A percentile compares a stretch with the other conserved stretches of the same genome.
Conservation (phyloP, 1,140 invertebrate species). For the Drosophila nebulosa region DNA sequence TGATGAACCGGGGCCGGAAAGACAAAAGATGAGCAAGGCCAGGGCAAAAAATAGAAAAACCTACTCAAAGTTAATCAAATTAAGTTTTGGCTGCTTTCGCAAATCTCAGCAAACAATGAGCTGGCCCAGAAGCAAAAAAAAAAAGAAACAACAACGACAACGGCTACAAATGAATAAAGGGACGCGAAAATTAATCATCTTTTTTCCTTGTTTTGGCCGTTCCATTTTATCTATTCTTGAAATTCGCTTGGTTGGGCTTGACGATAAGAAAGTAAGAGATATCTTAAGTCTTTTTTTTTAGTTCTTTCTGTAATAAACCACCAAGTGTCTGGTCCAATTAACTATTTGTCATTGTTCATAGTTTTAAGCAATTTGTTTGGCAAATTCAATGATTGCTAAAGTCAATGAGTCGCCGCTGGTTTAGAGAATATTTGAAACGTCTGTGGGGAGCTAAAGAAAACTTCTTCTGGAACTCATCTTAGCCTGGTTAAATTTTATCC, state of each 20-base stretch:
- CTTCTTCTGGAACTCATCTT: neutral
- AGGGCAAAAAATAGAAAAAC: conserved; percentile 29
- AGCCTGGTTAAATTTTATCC: neutral
- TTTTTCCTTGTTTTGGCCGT: conserved; percentile 36
- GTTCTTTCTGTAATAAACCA: conserved; percentile 29
- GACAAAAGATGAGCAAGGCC: conserved; percentile 55
- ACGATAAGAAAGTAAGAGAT: neutral
- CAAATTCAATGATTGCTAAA: neutral
- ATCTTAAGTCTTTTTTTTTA: conserved; percentile 19
- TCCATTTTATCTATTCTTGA: conserved; percentile 14
- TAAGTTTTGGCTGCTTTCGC: conserved; percentile 63
- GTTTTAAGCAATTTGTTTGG: neutral
- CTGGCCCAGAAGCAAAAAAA: neutral
- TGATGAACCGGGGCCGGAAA: conserved; percentile 62
- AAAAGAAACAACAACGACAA: conserved; percentile 26
- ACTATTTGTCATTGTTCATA: neutral
- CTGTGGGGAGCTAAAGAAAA: neutral
- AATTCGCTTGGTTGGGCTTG: conserved; percentile 22
- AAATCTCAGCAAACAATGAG: conserved; percentile 55
- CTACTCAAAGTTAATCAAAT: conserved; percentile 74
- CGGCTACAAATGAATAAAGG: conserved; percentile 39
- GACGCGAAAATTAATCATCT: conserved; percentile 71
- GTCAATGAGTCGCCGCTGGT: too few species aligned
- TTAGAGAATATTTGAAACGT: too few species aligned
- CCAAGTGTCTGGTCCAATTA: too few species aligned